Conservation (phyloP, 2,888 invertebrate genomes). For the Megaustenia siamemsis region DNA sequence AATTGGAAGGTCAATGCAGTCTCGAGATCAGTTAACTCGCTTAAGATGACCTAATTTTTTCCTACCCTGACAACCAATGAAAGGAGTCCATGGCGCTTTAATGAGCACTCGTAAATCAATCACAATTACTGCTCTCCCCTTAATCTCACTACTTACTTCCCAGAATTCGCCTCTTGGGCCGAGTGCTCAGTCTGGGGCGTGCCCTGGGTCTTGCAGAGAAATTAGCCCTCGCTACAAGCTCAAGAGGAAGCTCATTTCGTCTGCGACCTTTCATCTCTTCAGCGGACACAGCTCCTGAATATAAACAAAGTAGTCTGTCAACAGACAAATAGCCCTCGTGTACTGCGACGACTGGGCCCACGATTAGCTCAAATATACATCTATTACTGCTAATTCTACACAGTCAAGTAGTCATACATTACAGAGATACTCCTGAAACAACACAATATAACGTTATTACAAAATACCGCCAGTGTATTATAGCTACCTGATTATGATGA, state of each 20-base stretch:
- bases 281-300: no score
- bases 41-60: slow-evolving; percentile 3
- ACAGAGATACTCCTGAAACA: no score
- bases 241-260: background rate
- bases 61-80: background rate
- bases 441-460: no score
- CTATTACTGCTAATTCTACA: no score
- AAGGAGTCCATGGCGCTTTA: background rate
- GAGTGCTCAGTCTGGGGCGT: background rate
- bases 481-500: no score
- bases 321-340: no score
- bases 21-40: slow-evolving; percentile 1
- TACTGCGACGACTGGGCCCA: no score
- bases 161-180: background rate
- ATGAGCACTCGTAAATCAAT: slow-evolving; percentile 1
- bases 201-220: background rate
- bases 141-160: background rate
- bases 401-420: no score
- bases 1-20: slow-evolving; percentile 3
- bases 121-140: background rate
- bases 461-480: no score
- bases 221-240: background rate
- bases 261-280: background rate
- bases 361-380: no score
- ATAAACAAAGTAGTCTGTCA: no score